Evolutionary conservation across 2,888 invertebrate genomes (phyloP), one percentile per base, ranked within the genome.

Genomic region (Lysandra coridon): DNA sequence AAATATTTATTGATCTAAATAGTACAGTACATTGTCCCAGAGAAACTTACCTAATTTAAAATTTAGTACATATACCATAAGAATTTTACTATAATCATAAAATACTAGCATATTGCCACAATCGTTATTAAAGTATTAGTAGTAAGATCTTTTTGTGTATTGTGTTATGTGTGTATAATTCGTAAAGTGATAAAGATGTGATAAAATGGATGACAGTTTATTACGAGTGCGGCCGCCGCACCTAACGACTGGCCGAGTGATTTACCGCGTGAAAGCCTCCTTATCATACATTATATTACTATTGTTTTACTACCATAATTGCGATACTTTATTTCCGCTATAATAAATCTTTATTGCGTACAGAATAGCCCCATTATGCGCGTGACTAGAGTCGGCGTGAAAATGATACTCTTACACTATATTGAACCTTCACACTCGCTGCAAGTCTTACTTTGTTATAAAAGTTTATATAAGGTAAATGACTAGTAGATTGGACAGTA

Each of bases 261-360:
- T 75, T 75, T 75, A 75, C 23, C 44, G 75, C 44, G 74, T 74
- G 75, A 75, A 75, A 75, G 75, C 75, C 23, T 74, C 75, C 74
- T 49, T 75, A 49, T 75, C 75, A 75, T 44, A 75, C 69, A 23
- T 30, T 33, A 69, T 69, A 69, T 33, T 69, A 69, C 33, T 69
- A 69, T 69, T 69, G 69, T 69, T 69, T 69, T 69, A 69, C 69
- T 69, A 33, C 69, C 33, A 37, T 69, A 69, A 69, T 69, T 69
- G 69, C 69, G 33, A 33, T 37, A 33, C 69, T 69, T 69, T 69
- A 69, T 69, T 69, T 69, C 33, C 69, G 69, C 23, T 33, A 69
- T 69, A 69, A 37, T 69, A 69, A 69, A 37, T 33, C 33, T 69
- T 69, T 69, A 69, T 69, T 37, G 33, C 69, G 10, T 37, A 69